Evolutionary conservation across 2,113 vertebrate genomes (phyloP), one percentile per base, ranked within the genome.

Genomic region (Ranitomeya imitator): DNA sequence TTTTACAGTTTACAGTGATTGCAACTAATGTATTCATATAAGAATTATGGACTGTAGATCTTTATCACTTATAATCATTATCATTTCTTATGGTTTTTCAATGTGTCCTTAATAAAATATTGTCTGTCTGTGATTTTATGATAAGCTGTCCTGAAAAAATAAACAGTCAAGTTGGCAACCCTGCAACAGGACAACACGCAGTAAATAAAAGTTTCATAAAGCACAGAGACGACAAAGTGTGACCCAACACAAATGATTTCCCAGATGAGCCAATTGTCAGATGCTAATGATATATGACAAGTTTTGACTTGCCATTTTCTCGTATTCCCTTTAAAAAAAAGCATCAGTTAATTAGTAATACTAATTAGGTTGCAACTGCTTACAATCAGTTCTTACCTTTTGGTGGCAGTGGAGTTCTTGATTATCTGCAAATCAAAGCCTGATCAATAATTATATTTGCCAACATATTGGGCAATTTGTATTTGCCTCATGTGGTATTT

Each of bases 331-430:
- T 77, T 76, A 13, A 76, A 89, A 31, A 4, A 45, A 89, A 79
- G 55, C 73, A 89, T 60, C 60, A 85, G 87, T 85, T 89, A 84
- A 89, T 89, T 89, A 89, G 87, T 85, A 73, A 67, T n/a, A 82
- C 54, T 89, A 85, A 89, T 89, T 89, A 89, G 87, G 79, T 85
- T 85, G 82, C 82, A 85, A 57, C 87, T 85, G 84, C 83, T 52
- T 79, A 79, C 81, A 84, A 26, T 89, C 74, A 78, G 73, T 69
- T 89, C 73, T 89, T 82, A 79, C 81, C 51, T 89, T 69, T 54
- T 77, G 73, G 77, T 57, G 82, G 60, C 26, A 79, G 54, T 71
- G 19, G 11, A 69, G 57, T 69, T 69, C 65, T 12, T 85, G 59
- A 79, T 59, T 83, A 54, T 83, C 63, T 83, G 45, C 19, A 85